A percentile compares a stretch with the other conserved stretches of the same genome.
Evolutionary conservation across 2,113 vertebrate species (phyloP).

Genomic region (Toxotes jaculatrix): DNA sequence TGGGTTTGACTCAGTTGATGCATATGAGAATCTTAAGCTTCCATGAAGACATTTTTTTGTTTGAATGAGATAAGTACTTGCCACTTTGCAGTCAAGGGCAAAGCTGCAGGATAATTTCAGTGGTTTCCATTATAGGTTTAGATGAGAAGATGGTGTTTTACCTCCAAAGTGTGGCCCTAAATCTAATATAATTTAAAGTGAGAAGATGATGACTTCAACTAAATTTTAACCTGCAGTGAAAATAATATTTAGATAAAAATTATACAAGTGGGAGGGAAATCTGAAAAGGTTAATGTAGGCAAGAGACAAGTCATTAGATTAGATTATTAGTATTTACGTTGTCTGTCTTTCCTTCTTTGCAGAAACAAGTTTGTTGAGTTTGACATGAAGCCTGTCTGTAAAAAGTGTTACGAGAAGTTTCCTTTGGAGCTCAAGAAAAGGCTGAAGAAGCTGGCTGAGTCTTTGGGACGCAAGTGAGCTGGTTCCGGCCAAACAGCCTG

Average conservation of each 20-base stretch:
- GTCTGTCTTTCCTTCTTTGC: constrained; percentile 61
- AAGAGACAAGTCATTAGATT: not conserved
- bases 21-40: not conserved
- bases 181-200: constrained; percentile 4
- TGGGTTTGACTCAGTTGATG: not conserved
- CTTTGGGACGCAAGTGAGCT: constrained; percentile 91
- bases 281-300: not conserved
- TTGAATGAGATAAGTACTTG: not conserved
- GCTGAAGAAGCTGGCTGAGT: constrained; percentile 97
- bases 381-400: constrained; percentile 99
- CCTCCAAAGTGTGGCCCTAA: not conserved
- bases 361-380: constrained; percentile 99
- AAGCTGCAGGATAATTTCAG: not conserved
- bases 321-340: not conserved
- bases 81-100: not conserved
- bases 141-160: not conserved
- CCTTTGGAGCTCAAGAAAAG: constrained; percentile 98
- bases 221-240: not conserved
- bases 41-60: not conserved
- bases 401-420: constrained; percentile 99
- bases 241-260: not conserved
- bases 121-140: no score
- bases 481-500: constrained; percentile 16
- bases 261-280: not conserved
- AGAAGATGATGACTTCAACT: not conserved